Evolutionary conservation across 2,113 vertebrate species (phyloP).

Genomic region (Piprites chloris): DNA sequence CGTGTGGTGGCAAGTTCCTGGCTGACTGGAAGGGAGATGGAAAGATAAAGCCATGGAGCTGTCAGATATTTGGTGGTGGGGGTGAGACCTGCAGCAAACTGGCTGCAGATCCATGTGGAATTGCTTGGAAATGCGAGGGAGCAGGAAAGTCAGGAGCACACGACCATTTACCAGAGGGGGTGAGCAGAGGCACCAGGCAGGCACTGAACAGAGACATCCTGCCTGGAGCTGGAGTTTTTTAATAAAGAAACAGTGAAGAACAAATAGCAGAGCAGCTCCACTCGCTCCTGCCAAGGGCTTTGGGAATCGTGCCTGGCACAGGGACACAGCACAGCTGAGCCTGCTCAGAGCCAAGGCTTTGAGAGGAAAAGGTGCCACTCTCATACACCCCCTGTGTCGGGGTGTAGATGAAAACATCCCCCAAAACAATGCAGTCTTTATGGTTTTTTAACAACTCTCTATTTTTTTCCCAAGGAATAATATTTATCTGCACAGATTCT

Average conservation of each 20-base stretch:
- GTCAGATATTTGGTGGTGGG: neutral
- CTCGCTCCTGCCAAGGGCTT: slow-evolving; percentile 14
- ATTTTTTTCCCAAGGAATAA: neutral
- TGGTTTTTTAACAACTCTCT: neutral
- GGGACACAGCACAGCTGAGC: neutral
- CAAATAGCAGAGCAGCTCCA: neutral
- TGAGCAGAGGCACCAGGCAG: neutral
- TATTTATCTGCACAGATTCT: neutral
- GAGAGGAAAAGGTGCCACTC: neutral
- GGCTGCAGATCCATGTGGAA: neutral
- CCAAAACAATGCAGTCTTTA: neutral
- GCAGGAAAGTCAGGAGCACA: neutral
- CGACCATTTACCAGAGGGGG: neutral
- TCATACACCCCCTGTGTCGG: neutral
- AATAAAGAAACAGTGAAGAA: slow-evolving; percentile 22
- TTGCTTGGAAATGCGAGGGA: neutral
- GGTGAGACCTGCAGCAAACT: neutral
- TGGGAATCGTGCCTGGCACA: slow-evolving; percentile 26
- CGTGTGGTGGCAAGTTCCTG: neutral
- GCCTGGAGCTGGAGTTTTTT: neutral
- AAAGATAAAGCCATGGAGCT: neutral
- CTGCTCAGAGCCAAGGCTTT: neutral
- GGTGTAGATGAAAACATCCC: neutral
- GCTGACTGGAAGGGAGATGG: neutral
- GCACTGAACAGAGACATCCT: neutral